phyloP scores from a whole-genome alignment of 2,797 vertebrate species.

The Spondyliosoma cantharus region DNA sequence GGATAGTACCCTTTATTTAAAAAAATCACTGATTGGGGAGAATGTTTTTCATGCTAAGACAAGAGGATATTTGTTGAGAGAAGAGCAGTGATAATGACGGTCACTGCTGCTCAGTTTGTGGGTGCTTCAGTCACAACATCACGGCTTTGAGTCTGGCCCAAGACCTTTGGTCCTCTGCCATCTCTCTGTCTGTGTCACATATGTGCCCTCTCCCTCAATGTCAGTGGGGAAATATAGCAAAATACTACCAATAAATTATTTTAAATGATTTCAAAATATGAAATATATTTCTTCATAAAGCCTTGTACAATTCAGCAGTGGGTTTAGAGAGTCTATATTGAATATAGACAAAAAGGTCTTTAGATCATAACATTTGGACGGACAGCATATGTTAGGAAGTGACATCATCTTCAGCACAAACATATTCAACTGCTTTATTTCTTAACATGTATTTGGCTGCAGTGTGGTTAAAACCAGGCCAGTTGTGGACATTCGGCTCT shows the following conservation, averaged over 20 bases:
- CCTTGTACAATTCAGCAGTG: conserved; percentile 5
- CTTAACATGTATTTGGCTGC: conserved; percentile 49
- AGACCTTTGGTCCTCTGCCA: conserved; percentile 6
- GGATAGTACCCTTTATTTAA: background rate
- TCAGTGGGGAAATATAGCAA: conserved; percentile 14
- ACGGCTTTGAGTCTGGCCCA: background rate
- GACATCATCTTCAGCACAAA: conserved; percentile 52
- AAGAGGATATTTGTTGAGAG: background rate
- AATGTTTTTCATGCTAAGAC: background rate
- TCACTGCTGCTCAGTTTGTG: background rate
- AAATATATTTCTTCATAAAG: conserved; percentile 3
- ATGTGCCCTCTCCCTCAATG: background rate
- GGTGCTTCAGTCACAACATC: background rate
- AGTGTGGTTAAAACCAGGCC: conserved; percentile 65
- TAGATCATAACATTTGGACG: background rate
- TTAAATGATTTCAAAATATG: background rate
- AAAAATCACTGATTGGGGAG: background rate
- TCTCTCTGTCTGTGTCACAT: conserved; percentile 16
- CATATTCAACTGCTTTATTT: conserved; percentile 47
- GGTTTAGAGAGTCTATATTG: conserved; percentile 1
- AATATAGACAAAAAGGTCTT: background rate
- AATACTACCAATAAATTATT: background rate
- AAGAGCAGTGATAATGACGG: background rate
- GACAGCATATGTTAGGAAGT: conserved; percentile 34
- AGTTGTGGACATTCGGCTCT: conserved; percentile 67